Evolutionary conservation across 2,888 invertebrate genomes (phyloP).

Genomic region (Hedychridium roseum): DNA sequence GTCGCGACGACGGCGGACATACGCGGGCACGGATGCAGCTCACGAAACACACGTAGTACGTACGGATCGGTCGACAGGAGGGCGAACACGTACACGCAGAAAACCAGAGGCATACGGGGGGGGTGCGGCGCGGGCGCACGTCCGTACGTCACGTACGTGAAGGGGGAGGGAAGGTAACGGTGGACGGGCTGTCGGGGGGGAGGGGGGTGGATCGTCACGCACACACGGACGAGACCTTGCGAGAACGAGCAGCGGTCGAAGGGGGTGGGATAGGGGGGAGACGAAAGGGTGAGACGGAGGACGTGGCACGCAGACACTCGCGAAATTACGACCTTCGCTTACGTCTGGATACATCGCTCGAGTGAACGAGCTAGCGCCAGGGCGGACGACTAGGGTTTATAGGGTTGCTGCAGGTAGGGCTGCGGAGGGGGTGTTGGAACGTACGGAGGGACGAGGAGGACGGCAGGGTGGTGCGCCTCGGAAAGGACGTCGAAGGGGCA

Average conservation of each 20-base stretch:
- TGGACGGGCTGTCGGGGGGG: slow-evolving; percentile 10
- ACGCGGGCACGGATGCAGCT: slow-evolving; percentile 13
- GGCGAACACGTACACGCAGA: not conserved
- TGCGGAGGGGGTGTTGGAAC: not conserved
- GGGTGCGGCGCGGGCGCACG: slow-evolving; percentile 6
- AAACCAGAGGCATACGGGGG: too few relatives aligned
- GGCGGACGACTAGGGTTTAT: slow-evolving; percentile 53
- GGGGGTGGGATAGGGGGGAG: not conserved
- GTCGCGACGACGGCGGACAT: slow-evolving; percentile 9
- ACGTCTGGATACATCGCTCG: slow-evolving; percentile 51
- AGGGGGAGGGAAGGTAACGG: not conserved
- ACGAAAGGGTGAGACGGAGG: slow-evolving; percentile 3
- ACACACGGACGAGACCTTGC: slow-evolving; percentile 25
- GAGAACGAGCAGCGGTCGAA: slow-evolving; percentile 31
- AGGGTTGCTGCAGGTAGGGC: slow-evolving; percentile 42
- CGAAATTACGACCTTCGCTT: slow-evolving; percentile 55
- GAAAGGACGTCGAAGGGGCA: slow-evolving; percentile 14
- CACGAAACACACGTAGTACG: too few relatives aligned
- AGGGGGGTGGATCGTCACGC: slow-evolving; percentile 4
- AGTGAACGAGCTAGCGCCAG: slow-evolving; percentile 46
- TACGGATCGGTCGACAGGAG: too few relatives aligned
- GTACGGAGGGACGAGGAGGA: slow-evolving; percentile 19
- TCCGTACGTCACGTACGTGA: slow-evolving; percentile 5
- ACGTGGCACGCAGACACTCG: slow-evolving; percentile 50
- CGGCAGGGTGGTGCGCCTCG: slow-evolving; percentile 13